phyloP scores from a whole-genome alignment of 2,113 vertebrate species.

The Sapajus apella region DNA sequence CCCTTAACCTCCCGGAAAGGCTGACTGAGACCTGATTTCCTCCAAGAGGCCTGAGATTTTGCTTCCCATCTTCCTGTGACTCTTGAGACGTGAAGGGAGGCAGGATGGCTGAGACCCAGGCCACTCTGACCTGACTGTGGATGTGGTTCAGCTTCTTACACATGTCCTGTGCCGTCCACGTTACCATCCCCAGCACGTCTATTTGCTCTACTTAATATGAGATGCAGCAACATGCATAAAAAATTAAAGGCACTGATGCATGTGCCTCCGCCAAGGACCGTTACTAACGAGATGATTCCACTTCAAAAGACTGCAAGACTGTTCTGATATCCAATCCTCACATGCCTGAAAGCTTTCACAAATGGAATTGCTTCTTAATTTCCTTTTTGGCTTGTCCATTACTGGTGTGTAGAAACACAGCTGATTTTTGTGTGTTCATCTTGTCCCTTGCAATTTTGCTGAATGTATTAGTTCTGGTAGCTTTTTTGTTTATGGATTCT shows the following conservation, averaged over 20 bases:
- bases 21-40: constrained; percentile 69
- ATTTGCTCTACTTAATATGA: constrained; percentile 9
- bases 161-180: background rate
- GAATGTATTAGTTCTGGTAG: background rate
- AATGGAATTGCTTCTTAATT: background rate
- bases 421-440: background rate
- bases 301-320: background rate
- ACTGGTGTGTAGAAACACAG: background rate
- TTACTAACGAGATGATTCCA: constrained; percentile 54
- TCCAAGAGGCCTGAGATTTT: constrained; percentile 42
- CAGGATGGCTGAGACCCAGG: background rate
- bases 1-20: background rate
- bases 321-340: background rate
- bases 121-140: background rate
- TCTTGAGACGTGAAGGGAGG: background rate
- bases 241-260: background rate
- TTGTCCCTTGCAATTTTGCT: background rate
- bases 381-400: background rate
- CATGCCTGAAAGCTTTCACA: background rate
- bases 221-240: background rate
- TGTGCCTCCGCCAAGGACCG: background rate
- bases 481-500: background rate
- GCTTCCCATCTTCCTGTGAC: constrained; percentile 48
- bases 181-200: background rate
- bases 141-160: background rate